Evolutionary conservation across 2,888 invertebrate species (phyloP), one percentile per base, ranked within the genome.

Genomic region (Mystacides longicornis): DNA sequence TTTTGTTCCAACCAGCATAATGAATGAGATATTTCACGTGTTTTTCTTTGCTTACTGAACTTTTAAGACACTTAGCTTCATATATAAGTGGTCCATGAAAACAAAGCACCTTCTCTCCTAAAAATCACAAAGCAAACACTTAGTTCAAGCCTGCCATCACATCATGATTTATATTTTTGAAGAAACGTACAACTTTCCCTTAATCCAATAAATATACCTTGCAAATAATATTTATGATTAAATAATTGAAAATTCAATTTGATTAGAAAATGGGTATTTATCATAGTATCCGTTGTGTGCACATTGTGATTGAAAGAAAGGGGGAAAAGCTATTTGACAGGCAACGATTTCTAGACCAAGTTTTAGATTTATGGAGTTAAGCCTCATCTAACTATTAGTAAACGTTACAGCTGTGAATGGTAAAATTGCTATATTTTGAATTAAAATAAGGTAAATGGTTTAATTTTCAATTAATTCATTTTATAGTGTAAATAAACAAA

Each of bases 1-100:
- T 96, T 78, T 96, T 97, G 69, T 94, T 97, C 97, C 97, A 97
- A 1, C 96, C 96, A 63, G 93, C 93, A 71, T 97, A 97, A 72
- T 97, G 97, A 62, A 97, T 93, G 58, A 92, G 86, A 73, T 96
- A 96, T 67, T 90, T 86, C 5, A 91, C 81, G 71, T 87, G 86
- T 71, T 93, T 93, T 64, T 93, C 93, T 70, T 91, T 92, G 2
- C 85, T 83, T 61, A 88, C 77, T 52, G 85, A 83, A 62, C 85
- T 82, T 73, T 92, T 93, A 22, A 96, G 79, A 68, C 94, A 93
- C 82, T 97, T 97, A 33, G 95, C 96, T 78, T 97, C 96, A 70
- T 97, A 97, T 63, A 97, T 89, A 23, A 96, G 78, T 2, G 95
- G 95, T 0, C 96, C 96, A 72, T 97, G 96, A 69, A 93, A 97